Conservation (phyloP, 1,140 invertebrate genomes). For the Anthonomus grandis region DNA sequence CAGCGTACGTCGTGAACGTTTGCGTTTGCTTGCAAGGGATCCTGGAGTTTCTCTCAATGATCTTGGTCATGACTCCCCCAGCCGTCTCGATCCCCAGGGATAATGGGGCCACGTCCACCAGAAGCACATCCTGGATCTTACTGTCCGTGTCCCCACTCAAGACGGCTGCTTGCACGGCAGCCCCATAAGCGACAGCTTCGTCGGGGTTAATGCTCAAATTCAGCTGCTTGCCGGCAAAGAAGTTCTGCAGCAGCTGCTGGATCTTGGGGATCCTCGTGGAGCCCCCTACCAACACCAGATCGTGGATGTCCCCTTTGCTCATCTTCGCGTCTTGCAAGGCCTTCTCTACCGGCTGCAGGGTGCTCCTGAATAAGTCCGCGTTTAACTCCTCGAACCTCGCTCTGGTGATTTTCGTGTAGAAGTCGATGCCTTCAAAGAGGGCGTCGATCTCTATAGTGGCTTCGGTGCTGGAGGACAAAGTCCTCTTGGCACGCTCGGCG, state of each 20-base stretch:
- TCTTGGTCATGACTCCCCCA: constrained; percentile 64
- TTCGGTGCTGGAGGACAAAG: constrained; percentile 70
- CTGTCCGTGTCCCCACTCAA: constrained; percentile 65
- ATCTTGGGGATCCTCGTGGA: constrained; percentile 66
- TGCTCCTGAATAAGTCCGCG: constrained; percentile 56
- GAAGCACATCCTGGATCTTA: constrained; percentile 50
- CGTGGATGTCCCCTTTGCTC: constrained; percentile 66
- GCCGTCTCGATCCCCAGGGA: constrained; percentile 60
- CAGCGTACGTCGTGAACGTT: constrained; percentile 62
- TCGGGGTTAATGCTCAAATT: constrained; percentile 78
- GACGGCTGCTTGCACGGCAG: constrained; percentile 77
- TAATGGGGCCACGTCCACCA: constrained; percentile 56
- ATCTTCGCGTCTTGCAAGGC: constrained; percentile 70
- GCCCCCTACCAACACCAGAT: constrained; percentile 73
- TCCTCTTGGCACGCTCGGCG: constrained; percentile 73
- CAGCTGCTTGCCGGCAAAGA: constrained; percentile 63
- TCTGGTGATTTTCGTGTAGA: constrained; percentile 57
- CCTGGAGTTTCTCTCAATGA: constrained; percentile 59
- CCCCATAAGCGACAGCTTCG: constrained; percentile 71
- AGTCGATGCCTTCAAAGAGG: constrained; percentile 65
- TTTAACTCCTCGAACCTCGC: constrained; percentile 63
- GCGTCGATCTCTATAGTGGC: constrained; percentile 72
- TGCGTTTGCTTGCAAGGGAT: constrained; percentile 64
- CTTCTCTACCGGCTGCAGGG: constrained; percentile 60
- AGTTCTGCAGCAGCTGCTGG: constrained; percentile 62